These are phyloP conservation scores for Ridgeia piscesae DNA, from an alignment of 1,140 invertebrate species.

Conservation along the genomic window DNA sequence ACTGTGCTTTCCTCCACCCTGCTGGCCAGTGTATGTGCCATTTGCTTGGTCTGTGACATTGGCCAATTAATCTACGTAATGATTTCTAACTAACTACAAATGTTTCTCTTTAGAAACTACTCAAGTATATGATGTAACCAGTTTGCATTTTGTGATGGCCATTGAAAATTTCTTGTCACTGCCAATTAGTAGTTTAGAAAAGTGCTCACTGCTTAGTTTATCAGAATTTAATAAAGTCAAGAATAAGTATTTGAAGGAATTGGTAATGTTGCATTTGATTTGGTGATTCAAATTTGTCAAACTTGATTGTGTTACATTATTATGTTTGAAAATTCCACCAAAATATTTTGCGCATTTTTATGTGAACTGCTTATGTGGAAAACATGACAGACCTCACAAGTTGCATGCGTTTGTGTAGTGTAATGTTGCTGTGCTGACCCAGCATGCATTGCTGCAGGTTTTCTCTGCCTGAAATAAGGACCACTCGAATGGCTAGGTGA, in stretches of 20 bases:
- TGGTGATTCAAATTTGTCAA: too few relatives aligned
- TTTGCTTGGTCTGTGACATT: background rate
- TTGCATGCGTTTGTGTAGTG: background rate
- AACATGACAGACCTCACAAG: background rate
- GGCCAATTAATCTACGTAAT: background rate
- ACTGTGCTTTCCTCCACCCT: background rate
- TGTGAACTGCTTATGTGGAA: background rate
- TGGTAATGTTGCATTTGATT: background rate
- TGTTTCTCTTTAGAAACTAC: background rate
- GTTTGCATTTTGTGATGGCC: too few relatives aligned
- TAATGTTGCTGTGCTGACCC: too few relatives aligned
- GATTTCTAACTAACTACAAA: background rate
- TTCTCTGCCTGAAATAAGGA: conserved; percentile 1
- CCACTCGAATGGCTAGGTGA: background rate
- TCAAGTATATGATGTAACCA: too few relatives aligned
- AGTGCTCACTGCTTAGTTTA: too few relatives aligned
- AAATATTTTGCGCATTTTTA: background rate
- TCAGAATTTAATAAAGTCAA: too few relatives aligned
- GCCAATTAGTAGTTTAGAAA: too few relatives aligned
- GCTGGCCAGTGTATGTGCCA: background rate
- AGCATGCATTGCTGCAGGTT: background rate
- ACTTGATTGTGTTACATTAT: too few relatives aligned
- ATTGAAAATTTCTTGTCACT: too few relatives aligned
- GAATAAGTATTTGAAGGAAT: background rate
- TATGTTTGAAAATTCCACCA: too few relatives aligned